Base-by-base conservation (phyloP, 2,888 invertebrate species). In the Chymomyza fuscimana region DNA sequence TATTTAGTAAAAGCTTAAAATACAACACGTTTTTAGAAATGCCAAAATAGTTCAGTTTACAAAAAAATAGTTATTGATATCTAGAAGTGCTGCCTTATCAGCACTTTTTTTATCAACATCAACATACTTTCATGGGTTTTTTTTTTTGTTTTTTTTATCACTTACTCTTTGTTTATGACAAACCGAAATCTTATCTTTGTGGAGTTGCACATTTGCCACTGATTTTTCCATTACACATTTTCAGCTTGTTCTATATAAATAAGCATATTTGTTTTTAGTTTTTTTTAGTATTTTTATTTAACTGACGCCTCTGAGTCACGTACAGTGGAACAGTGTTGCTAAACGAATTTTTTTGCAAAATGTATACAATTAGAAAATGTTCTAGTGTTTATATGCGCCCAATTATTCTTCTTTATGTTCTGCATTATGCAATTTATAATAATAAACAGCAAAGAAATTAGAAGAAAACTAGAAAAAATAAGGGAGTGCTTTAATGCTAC, bases 211-310 rank as follows among this genome's bases (percentile, higher is more conserved):
- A 29, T 61, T 66, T 19, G 59, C 71, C 54, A 69, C 62, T 65
- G 77, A 73, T 65, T 71, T 78, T 75, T 68, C 67, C 72, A 76
- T 72, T 69, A 74, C 60, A 72, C 67, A 70, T 62, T 63, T 61
- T 46, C 40, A 56, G 60, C 63, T 68, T 71, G 54, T 65, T 74
- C 68, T 60, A 52, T 59, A 66, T 60, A 51, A 72, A 19, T 58
- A 6, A 10, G n/a, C 64, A 10, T 72, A 19, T 67, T 12, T 22
- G 46, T 50, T 19, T 68, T 67, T 12, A 12, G 40, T 46, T 70
- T 83, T 70, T 70, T 76, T 77, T 77, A 66, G 52, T 56, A 60
- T 73, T 56, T 58, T 64, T 56, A 16, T 50, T 32, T 29, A 22
- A 4, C 51, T 6, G 16, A 16, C 16, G 52, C 52, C 1, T 4